Evolutionary conservation across 2,888 invertebrate species (phyloP).

Genomic region (Pollenia amentaria): DNA sequence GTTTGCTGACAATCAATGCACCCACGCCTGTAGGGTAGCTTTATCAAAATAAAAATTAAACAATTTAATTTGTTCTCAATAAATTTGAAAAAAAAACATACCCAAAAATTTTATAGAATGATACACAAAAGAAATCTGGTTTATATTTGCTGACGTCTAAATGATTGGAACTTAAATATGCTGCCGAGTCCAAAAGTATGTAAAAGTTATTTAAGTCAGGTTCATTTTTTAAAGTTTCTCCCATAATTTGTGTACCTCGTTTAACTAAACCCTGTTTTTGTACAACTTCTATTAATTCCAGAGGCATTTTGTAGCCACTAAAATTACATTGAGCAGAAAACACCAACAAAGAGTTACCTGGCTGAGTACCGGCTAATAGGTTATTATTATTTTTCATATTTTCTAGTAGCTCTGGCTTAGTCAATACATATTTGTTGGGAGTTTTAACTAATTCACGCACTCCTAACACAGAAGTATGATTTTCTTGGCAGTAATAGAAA

Average conservation of each 20-base stretch:
- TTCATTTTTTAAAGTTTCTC: conserved; percentile 38
- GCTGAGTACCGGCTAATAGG: neutral
- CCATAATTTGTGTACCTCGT: conserved; percentile 77
- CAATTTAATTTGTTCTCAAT: conserved; percentile 34
- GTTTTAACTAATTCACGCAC: conserved; percentile 92
- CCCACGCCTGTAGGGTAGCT: conserved; percentile 96
- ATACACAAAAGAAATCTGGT: conserved; percentile 96
- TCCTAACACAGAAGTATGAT: conserved; percentile 98
- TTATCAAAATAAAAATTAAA: neutral
- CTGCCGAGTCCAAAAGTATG: conserved; percentile 94
- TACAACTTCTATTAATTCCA: conserved; percentile 88
- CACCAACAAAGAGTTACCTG: conserved; percentile 88
- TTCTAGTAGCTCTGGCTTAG: conserved; percentile 86
- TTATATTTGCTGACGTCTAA: conserved; percentile 89
- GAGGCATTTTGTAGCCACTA: conserved; percentile 95
- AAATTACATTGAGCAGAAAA: conserved; percentile 98
- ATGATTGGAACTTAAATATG: conserved; percentile 90
- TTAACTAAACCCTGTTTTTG: conserved; percentile 87
- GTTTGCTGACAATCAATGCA: conserved; percentile 90
- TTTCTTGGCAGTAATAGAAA: conserved; percentile 94
- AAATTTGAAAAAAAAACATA: conserved; percentile 64
- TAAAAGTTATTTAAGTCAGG: conserved; percentile 86
- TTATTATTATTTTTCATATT: conserved; percentile 76
- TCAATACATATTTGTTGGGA: conserved; percentile 86
- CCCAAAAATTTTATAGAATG: conserved; percentile 98